Evolutionary conservation across 2,113 vertebrate genomes (phyloP), one percentile per base, ranked within the genome.

Genomic region (Paramisgurnus dabryanus): DNA sequence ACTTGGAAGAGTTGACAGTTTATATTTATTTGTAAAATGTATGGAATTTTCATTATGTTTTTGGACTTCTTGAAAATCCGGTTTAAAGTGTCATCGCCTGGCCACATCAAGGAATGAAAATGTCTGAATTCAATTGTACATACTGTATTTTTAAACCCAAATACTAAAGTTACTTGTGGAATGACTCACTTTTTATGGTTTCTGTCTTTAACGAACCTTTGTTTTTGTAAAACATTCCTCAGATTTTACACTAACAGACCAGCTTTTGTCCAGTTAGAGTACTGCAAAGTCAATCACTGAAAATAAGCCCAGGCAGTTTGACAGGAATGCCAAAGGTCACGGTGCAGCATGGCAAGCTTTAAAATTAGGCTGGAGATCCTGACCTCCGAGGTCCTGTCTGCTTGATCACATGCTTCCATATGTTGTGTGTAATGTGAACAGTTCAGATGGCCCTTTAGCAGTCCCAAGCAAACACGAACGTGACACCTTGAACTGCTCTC

Each of bases 331-430:
- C 89, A 92, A 85, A 89, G 88, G 82, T 90, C 84, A 78, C 2
- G 65, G 83, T 91, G 87, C 89, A 89, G 49, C 65, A 82, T 69
- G 87, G 88, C 83, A 78, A 89, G 86, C 81, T 86, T 84, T 83
- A 87, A 90, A 92, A 91, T 91, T 90, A 91, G 85, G 90, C 90
- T 92, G 89, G 79, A 85, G 87, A 87, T 89, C 77, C 82, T 84
- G 80, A 89, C 67, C 76, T 84, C 86, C 87, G 84, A 78, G 85
- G 83, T 87, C 81, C 45, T 73, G 80, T 91, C 80, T 86, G 87
- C 91, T 89, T 88, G 88, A 92, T 90, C 89, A 89, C 86, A 71
- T 66, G 77, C 73, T 86, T 82, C 83, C 81, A 80, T 89, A 85
- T 71, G 84, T 67, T 80, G 82, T 43, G 78, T 76, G 89, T 85